Base-by-base conservation (phyloP, 2,888 invertebrate species). In the Argyra leucocephala region DNA sequence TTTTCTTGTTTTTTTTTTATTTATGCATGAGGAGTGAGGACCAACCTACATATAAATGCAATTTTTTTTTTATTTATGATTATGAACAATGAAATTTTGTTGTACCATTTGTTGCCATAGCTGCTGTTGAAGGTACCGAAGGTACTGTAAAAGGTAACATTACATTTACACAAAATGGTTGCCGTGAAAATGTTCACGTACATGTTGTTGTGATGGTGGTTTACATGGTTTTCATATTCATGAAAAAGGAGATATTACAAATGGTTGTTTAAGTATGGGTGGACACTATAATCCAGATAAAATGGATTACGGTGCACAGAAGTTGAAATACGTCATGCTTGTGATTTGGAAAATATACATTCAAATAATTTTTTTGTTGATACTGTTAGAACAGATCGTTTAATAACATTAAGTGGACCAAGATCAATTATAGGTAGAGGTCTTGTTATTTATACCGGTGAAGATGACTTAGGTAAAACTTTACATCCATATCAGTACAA, bases 291-390 rank as follows among this genome's bases (percentile, higher is more conserved):
- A 93, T 77, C 93, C 93, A 48, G 83, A 85, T 67, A 84, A 91
- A 90, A 82, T 85, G 71, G 81, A 82, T 18, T 93, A 94, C 76
- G 93, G 92, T 10, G 89, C 85, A 22, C 89, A 0, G 74, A 80
- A 3, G 88, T 88, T 71, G 76, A 79, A 4, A 82, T 83, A 57
- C 87, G 92, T 62, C 93, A 94, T 75, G 88, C 89, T 1, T 93
- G 94, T 3, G 94, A 94, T 77, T 82, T 94, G 64, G 94, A 94
- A 24, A 94, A 93, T 78, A 81, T 93, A 62, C 75, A 80, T n/a
- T 89, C 90, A 23, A 82, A 85, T 72, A 76, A 74, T 0, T 73
- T 80, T 31, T 85, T 85, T 9, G 86, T 87, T 1, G 77, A 76
- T 12, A 75, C 91, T 36, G 81, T 86, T 69, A 81, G 89, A 69